Evolutionary conservation across 2,113 vertebrate species (phyloP), one percentile per base, ranked within the genome.

Genomic region (Podilymbus podiceps): DNA sequence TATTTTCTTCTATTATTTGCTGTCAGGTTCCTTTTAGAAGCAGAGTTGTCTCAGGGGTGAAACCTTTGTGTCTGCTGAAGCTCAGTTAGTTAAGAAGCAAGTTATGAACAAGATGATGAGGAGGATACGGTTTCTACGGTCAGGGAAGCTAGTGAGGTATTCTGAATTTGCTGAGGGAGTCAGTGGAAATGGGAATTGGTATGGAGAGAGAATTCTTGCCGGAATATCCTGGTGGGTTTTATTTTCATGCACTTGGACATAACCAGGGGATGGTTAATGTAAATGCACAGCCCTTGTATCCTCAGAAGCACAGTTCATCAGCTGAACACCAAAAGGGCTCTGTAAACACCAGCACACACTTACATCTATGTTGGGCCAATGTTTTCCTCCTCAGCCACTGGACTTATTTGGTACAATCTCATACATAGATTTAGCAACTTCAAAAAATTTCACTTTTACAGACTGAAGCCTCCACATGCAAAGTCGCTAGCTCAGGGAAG

Each of bases 241-340:
- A 19, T 68, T 88, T 92, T 55, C 40, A 52, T 33, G 20, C 9
- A 40, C 11, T 33, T 82, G 47, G 47, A 47, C 8, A 16, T 40
- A 55, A 73, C 16, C 8, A 60, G 64, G 50, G 66, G 25, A 25
- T 11, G 4, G 24, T 25, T 58, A 35, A 38, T 25, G 3, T 55
- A 82, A 92, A 63, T 63, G 25, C 12, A 63, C 12, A 55, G 53
- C 31, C 52, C 20, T 6, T 44, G 17, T 58, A 22, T 53, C 44
- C 42, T 74, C 42, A 63, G 72, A 62, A 78, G 42, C n/a, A 62
- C 1, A 1, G 2, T 64, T 69, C 19, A 33, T 74, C 0, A 0
- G 18, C 28, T 74, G 55, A 85, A 11, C 23, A 23, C n/a, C 35
- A 18, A 19, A 89, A 89, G 17, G 42, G n/a, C n/a, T 35, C 33